phyloP scores from a whole-genome alignment of 2,797 vertebrate genomes.

The Perodicticus potto region DNA sequence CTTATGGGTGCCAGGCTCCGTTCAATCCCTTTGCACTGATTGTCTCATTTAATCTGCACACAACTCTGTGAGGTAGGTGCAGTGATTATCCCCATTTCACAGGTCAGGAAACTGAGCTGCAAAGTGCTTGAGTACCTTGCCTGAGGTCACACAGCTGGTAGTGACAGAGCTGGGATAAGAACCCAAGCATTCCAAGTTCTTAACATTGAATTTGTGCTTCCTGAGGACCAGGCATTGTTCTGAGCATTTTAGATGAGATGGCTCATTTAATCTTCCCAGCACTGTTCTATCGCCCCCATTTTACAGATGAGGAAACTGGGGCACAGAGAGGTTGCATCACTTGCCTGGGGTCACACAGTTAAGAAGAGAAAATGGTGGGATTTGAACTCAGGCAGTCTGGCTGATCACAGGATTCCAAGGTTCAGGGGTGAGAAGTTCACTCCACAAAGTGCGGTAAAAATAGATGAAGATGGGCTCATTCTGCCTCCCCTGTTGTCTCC shows the following conservation, averaged over 20 bases:
- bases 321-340: background rate
- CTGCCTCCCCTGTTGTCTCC: background rate
- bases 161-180: background rate
- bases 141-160: background rate
- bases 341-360: background rate
- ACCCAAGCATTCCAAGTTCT: background rate
- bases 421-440: background rate
- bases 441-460: background rate
- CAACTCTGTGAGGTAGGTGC: background rate
- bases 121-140: background rate
- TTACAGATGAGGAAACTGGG: conserved; percentile 3
- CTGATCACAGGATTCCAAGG: background rate
- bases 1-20: background rate
- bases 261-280: conserved; percentile 4
- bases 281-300: background rate
- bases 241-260: background rate
- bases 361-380: background rate
- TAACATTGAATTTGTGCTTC: background rate
- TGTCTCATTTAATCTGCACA: background rate
- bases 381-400: conserved; percentile 11
- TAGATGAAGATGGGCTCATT: background rate
- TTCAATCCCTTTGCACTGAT: background rate
- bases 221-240: background rate
- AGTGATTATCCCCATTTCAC: background rate
- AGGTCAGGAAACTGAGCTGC: background rate